Conservation (phyloP, 2,888 invertebrate species). For the Coronaproctus castanopsis region DNA sequence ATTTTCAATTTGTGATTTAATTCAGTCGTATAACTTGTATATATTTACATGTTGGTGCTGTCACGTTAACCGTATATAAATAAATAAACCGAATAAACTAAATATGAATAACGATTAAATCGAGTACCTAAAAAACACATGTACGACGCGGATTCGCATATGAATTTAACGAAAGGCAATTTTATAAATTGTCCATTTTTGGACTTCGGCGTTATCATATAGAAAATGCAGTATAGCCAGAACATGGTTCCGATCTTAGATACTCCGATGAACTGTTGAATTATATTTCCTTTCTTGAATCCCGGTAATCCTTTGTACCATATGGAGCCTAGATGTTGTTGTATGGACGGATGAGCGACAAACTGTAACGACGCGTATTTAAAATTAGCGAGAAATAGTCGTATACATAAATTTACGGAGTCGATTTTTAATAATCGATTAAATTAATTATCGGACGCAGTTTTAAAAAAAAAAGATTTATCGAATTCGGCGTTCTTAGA, state of each 20-base stretch:
- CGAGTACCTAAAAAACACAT: slow-evolving; percentile 86
- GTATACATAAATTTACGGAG: too few species aligned
- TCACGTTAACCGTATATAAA: too few species aligned
- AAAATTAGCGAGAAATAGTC: too few species aligned
- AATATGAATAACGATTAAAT: too few species aligned
- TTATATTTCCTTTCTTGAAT: slow-evolving; percentile 75
- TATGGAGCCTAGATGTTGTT: slow-evolving; percentile 82
- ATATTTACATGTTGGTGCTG: too few species aligned
- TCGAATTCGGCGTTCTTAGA: too few species aligned
- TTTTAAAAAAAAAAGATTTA: too few species aligned
- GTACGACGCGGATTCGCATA: slow-evolving; percentile 90
- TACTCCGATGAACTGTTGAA: slow-evolving; percentile 70
- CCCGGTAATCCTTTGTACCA: slow-evolving; percentile 98
- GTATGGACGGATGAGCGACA: slow-evolving; percentile 94
- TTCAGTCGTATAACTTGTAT: too few species aligned
- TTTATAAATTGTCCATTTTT: slow-evolving; percentile 76
- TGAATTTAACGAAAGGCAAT: slow-evolving; percentile 96
- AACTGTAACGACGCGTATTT: slow-evolving; percentile 63
- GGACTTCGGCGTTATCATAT: slow-evolving; percentile 78
- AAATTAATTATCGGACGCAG: too few species aligned
- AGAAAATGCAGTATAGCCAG: slow-evolving; percentile 76
- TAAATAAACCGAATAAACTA: too few species aligned
- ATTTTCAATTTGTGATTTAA: too few species aligned
- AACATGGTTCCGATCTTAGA: slow-evolving; percentile 75
- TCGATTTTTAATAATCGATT: too few species aligned